Evolutionary conservation across 2,113 vertebrate species (phyloP).

Genomic region (Podarcis muralis): DNA sequence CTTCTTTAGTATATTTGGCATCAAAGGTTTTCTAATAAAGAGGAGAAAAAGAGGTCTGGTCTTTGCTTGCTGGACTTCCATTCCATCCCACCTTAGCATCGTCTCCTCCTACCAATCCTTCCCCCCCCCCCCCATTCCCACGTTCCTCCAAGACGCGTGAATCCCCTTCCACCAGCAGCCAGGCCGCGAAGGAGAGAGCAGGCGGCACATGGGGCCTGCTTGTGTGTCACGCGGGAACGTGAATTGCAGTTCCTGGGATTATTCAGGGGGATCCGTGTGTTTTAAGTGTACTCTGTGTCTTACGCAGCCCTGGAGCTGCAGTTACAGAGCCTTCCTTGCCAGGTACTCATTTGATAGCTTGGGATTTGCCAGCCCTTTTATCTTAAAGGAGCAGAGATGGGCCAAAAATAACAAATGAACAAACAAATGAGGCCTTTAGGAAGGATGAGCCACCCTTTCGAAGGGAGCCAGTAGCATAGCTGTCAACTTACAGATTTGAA

Average conservation of each 20-base stretch:
- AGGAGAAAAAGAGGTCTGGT: neutral
- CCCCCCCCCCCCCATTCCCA: neutral
- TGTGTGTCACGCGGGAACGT: neutral
- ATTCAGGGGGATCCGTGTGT: too few relatives aligned
- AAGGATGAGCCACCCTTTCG: neutral
- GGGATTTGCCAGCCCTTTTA: neutral
- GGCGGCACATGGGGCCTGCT: neutral
- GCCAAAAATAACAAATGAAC: neutral
- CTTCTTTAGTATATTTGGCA: neutral
- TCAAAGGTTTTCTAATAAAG: neutral
- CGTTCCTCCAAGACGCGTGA: neutral
- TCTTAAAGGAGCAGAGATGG: neutral
- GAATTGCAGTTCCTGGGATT: too few relatives aligned
- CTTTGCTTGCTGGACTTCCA: too few relatives aligned
- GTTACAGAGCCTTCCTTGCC: too few relatives aligned
- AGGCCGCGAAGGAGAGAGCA: neutral
- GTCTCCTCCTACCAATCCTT: neutral
- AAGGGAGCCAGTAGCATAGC: too few relatives aligned
- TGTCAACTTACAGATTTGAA: too few relatives aligned
- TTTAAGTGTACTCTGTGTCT: too few relatives aligned
- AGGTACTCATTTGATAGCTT: neutral
- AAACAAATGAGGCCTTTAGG: constrained; percentile 4
- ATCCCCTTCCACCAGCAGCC: neutral
- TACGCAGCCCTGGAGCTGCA: too few relatives aligned
- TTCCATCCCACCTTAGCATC: too few relatives aligned